A percentile compares a stretch with the other conserved stretches of the same genome.
Conservation (phyloP, 2,797 vertebrate genomes). For the Hydrolagus colliei region DNA sequence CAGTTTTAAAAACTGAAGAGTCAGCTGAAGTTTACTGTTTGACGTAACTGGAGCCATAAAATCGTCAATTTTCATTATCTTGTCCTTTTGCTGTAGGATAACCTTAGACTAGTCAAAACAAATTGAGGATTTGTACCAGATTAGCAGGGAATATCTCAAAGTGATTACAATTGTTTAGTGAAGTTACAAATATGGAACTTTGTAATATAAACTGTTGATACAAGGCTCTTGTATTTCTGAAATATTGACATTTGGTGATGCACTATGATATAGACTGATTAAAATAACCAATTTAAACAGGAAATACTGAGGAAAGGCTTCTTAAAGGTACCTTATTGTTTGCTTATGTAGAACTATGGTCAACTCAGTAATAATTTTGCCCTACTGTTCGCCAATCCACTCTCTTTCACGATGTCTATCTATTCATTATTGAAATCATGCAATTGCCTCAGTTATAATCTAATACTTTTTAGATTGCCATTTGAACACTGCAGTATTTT, state of each 20-base stretch:
- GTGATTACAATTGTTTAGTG: not conserved
- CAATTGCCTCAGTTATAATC: not conserved
- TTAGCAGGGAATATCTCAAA: constrained; percentile 23
- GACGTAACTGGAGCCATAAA: constrained; percentile 20
- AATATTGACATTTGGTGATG: constrained; percentile 3
- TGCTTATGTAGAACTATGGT: not conserved
- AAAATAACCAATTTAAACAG: constrained; percentile 10
- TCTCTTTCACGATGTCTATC: not conserved
- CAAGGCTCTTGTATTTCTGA: not conserved
- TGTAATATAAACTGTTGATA: constrained; percentile 2
- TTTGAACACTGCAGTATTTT: not conserved
- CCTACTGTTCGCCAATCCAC: constrained; percentile 1
- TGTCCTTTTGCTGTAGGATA: constrained; percentile 21
- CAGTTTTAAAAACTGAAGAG: not conserved
- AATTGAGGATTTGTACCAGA: not conserved
- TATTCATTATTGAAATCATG: constrained; percentile 19
- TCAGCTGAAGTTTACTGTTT: not conserved
- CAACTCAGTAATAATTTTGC: not conserved
- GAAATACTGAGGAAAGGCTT: constrained; percentile 5
- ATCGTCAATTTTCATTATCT: constrained; percentile 23
- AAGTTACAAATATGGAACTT: not conserved
- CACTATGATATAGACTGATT: constrained; percentile 25
- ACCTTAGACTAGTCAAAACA: constrained; percentile 25
- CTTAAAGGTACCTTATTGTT: constrained; percentile 27
- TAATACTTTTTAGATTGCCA: not conserved